Percentiles rank a stretch among this genome's conserved stretches.
phyloP scores from a whole-genome alignment of 2,888 invertebrate genomes.

The Himalopsyche tibetana region DNA sequence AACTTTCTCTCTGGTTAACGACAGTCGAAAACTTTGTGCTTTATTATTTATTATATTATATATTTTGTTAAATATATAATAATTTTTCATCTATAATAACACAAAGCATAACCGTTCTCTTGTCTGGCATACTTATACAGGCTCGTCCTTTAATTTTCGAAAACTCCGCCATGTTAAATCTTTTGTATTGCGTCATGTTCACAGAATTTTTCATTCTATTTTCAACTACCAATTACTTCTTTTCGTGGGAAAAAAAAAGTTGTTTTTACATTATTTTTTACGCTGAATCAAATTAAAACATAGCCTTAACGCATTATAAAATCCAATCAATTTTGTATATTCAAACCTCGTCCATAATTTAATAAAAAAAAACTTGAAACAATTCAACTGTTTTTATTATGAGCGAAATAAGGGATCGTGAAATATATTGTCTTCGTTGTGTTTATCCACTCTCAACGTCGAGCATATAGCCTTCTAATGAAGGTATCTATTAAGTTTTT shows the following conservation, averaged over 20 bases:
- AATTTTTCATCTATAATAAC: not conserved
- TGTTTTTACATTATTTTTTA: not conserved
- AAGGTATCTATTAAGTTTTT: no score
- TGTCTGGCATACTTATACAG: not conserved
- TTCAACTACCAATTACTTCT: constrained; percentile 34
- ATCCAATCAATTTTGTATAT: no score
- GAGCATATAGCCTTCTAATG: no score
- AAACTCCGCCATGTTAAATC: not conserved
- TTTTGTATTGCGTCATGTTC: constrained; percentile 16
- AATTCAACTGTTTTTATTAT: no score
- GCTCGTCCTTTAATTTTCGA: not conserved
- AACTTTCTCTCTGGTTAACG: constrained; percentile 14
- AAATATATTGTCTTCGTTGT: no score
- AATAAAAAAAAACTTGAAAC: no score
- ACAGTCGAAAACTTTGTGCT: not conserved
- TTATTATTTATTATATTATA: not conserved
- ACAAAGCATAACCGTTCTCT: constrained; percentile 8
- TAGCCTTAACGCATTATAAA: no score
- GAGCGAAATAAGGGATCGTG: no score
- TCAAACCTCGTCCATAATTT: no score
- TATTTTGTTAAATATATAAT: constrained; percentile 21
- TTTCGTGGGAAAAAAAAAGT: constrained; percentile 17
- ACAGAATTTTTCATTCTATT: not conserved
- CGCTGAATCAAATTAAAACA: not conserved
- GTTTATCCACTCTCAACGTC: no score